These are phyloP conservation scores for Clivina fossor DNA, from an alignment of 2,888 invertebrate species.

Conservation along the genomic window DNA sequence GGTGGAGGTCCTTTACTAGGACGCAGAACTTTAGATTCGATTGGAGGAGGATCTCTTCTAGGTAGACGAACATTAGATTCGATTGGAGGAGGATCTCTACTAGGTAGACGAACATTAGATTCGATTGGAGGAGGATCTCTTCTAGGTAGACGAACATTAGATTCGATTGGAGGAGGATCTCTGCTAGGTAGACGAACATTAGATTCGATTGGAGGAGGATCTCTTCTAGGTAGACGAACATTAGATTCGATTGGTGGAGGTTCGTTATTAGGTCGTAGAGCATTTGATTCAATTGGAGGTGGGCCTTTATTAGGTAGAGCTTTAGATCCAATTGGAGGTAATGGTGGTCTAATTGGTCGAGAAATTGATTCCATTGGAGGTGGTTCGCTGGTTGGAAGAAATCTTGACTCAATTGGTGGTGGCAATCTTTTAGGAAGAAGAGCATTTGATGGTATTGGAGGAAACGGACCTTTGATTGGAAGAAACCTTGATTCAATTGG, in stretches of 20 bases:
- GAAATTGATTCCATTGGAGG: slow-evolving; percentile 26
- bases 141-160: slow-evolving; percentile 34
- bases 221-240: slow-evolving; percentile 17
- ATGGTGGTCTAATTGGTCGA: slow-evolving; percentile 3
- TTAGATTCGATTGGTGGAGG: slow-evolving; percentile 36
- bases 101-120: slow-evolving; percentile 34
- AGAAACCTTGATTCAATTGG: slow-evolving; percentile 36
- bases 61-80: slow-evolving; percentile 36
- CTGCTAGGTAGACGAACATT: slow-evolving; percentile 31
- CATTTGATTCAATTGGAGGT: slow-evolving; percentile 36
- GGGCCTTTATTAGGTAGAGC: slow-evolving; percentile 33
- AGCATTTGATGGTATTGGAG: slow-evolving; percentile 39
- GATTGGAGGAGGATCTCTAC: slow-evolving; percentile 37
- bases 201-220: slow-evolving; percentile 39
- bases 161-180: slow-evolving; percentile 28
- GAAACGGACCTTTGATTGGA: slow-evolving; percentile 27
- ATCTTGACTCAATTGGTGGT: slow-evolving; percentile 22
- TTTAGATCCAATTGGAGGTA: slow-evolving; percentile 29
- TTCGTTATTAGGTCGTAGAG: slow-evolving; percentile 22
- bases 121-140: slow-evolving; percentile 40
- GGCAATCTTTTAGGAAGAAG: slow-evolving; percentile 12
- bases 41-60: slow-evolving; percentile 36
- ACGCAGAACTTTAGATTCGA: slow-evolving; percentile 19
- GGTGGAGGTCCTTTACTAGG: slow-evolving; percentile 16
- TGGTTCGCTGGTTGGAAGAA: slow-evolving; percentile 23